phyloP scores from a whole-genome alignment of 2,797 vertebrate genomes.

The Bradypodion pumilum region DNA sequence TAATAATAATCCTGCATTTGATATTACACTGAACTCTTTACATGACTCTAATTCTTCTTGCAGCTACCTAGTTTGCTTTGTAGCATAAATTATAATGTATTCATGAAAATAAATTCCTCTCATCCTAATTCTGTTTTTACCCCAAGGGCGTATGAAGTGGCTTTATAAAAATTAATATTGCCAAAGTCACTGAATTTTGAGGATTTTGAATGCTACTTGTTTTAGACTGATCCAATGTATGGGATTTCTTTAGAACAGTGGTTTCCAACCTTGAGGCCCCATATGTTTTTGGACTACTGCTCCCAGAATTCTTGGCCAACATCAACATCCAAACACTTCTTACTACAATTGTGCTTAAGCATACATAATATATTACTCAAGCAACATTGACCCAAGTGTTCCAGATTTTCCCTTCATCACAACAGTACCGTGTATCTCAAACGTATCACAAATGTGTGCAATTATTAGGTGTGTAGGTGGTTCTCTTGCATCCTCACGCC shows the following conservation, averaged over 20 bases:
- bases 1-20: conserved; percentile 28
- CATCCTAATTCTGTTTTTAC: background rate
- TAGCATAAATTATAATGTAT: background rate
- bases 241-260: background rate
- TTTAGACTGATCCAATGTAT: background rate
- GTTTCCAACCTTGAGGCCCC: too few relatives aligned
- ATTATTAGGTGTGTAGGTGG: too few relatives aligned
- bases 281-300: too few relatives aligned
- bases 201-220: background rate
- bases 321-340: too few relatives aligned
- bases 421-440: too few relatives aligned
- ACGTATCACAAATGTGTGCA: too few relatives aligned
- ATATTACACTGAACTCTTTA: background rate
- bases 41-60: background rate
- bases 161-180: background rate
- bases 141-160: background rate
- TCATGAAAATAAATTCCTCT: background rate
- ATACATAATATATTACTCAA: too few relatives aligned
- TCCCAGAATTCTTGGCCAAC: too few relatives aligned
- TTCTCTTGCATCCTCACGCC: too few relatives aligned
- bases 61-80: background rate
- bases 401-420: too few relatives aligned
- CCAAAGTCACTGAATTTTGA: background rate
- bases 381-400: too few relatives aligned
- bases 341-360: too few relatives aligned